Percentiles rank a stretch among this genome's conserved stretches.
Evolutionary conservation across 1,140 invertebrate genomes (phyloP).

Genomic region (Papilio helenus): DNA sequence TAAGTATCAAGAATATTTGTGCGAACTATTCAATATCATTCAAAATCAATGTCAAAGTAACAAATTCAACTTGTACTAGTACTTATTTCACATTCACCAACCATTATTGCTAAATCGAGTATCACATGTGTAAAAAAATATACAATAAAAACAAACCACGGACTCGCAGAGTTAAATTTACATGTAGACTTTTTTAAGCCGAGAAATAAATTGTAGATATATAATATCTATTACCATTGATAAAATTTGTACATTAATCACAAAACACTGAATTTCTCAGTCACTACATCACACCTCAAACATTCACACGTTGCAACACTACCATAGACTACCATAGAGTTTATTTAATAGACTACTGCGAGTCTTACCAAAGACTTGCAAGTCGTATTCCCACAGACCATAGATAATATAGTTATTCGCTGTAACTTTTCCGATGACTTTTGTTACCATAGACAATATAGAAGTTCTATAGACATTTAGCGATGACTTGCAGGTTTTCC

Average conservation of each 20-base stretch:
- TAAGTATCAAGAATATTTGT: not conserved
- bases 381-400: not conserved
- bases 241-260: conserved; percentile 22
- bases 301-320: not conserved
- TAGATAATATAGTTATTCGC: not conserved
- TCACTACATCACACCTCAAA: not conserved
- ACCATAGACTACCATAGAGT: conserved; percentile 21
- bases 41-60: not conserved
- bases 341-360: conserved; percentile 5
- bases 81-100: not conserved
- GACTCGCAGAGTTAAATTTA: not conserved
- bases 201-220: conserved; percentile 23
- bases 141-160: conserved; percentile 5
- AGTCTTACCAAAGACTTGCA: conserved; percentile 9
- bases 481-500: not conserved
- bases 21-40: not conserved
- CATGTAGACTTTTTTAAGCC: not conserved
- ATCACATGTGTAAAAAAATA: conserved; percentile 23
- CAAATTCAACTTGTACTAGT: not conserved
- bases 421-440: not conserved
- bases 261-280: conserved; percentile 4
- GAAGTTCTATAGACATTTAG: not conserved
- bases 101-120: conserved; percentile 2
- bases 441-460: not conserved
- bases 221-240: conserved; percentile 11